Evolutionary conservation across 1,140 invertebrate species (phyloP), one percentile per base, ranked within the genome.

Genomic region (Cotesia vestalis): DNA sequence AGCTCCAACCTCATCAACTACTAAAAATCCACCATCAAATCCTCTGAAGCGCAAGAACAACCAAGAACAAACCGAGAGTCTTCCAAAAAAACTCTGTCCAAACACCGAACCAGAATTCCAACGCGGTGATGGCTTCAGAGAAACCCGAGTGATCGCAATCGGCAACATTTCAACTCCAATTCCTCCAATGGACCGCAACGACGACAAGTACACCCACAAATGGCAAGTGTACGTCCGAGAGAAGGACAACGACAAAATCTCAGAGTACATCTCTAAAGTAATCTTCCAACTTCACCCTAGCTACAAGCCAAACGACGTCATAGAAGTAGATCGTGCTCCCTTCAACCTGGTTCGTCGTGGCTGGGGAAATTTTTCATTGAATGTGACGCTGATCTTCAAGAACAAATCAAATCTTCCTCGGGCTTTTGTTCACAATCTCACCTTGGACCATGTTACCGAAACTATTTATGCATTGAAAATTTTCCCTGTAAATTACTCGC

Each of bases 291-390:
- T 97, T 27, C 94, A 97, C 87, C 91, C 93, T 35, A 95, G 93
- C 57, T 97, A 96, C 85, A 90, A 91, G 66, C 95, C 95, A n/a
- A 92, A 96, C 85, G 94, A 97, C 82, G 88, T 94, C 53, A 91
- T 96, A 4, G 92, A 94, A 84, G 86, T 96, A 5, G 89, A 87
- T 91, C 85, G 90, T 51, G 88, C 92, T 0, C 95, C 95, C 6
- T 97, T 95, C 88, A 92, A 96, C 81, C 81, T 97, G 59, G 91
- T 91, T 0, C 89, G 94, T 59, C 88, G 94, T 63, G 95, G 95
- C 17, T 97, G 95, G 95, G 95, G 95, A 12, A 95, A 97, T 87
- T 97, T 97, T 88, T 93, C 94, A 0, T 86, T 96, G 14, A 87
- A 92, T 73, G 90, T 96, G 6, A 93, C 95, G 80, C 84, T 97